Percentiles rank a stretch among this genome's conserved stretches.
Evolutionary conservation across 2,113 vertebrate genomes (phyloP).

Genomic region (Vimba vimba): DNA sequence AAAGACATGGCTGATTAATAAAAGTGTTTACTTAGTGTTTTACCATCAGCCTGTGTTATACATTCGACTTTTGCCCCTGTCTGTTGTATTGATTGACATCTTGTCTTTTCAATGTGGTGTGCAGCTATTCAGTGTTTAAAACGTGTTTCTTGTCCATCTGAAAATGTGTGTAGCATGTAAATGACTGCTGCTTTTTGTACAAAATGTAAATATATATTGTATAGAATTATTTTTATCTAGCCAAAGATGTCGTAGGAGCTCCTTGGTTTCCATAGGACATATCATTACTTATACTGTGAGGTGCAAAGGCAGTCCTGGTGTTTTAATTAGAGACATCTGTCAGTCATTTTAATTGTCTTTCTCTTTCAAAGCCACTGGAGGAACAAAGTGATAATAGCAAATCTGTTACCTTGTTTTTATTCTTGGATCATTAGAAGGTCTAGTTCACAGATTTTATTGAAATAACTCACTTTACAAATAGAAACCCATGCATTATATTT

Average conservation of each 20-base stretch:
- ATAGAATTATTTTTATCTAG: conserved; percentile 14
- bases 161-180: conserved; percentile 16
- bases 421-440: neutral
- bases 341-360: conserved; percentile 6
- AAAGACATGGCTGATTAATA: conserved; percentile 13
- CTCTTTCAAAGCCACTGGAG: neutral
- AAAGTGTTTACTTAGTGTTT: neutral
- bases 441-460: neutral
- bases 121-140: conserved; percentile 6
- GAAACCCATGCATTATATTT: neutral
- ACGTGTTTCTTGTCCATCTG: neutral
- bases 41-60: neutral
- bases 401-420: neutral
- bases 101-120: conserved; percentile 9
- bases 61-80: neutral
- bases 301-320: neutral
- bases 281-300: neutral
- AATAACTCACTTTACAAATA: neutral
- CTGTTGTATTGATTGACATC: conserved; percentile 20
- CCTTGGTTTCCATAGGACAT: conserved; percentile 12
- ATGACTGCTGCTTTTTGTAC: neutral
- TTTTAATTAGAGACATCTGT: neutral
- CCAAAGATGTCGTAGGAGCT: conserved; percentile 8
- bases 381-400: neutral
- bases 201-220: conserved; percentile 17